Base-by-base conservation (phyloP, 2,888 invertebrate species). In the Megastigmus dorsalis region DNA sequence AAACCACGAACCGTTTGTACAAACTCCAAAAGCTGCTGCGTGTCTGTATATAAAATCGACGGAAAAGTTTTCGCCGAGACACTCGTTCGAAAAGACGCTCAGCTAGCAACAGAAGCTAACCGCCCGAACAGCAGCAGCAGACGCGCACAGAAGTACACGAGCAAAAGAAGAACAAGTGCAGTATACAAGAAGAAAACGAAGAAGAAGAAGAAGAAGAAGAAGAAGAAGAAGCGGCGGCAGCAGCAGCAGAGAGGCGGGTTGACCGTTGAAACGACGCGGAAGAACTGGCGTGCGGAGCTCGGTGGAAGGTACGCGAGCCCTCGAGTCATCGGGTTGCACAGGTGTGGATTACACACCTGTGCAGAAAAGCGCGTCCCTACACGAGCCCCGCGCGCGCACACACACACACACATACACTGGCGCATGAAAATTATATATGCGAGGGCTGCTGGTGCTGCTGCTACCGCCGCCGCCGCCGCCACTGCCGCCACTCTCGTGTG, bases 281-380 rank as follows among this genome's bases (percentile, higher is more conserved):
- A 50, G 41, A 67, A 75, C 67, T 63, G 71, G 20, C 43, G 43
- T 20, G 59, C 41, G n/a, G 7, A 20, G 30, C 2, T 48, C 45
- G 59, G 43, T 7, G 30, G 13, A 18, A 26, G 6, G 26, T n/a
- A n/a, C 15, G 28, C 41, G 23, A 30, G 13, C 18, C 13, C 41
- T 6, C 57, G 41, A 55, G 50, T 76, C 65, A 48, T 41, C 66
- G 60, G 41, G 55, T 63, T 43, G 43, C 30, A 60, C 75, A 72
- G 68, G 60, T 73, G 73, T 48, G 70, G 54, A 73, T 62, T 63
- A 50, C 70, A 62, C 70, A 70, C 60, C 73, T 67, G 67, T 63
- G 68, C 63, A 50, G 74, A 74, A 74, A 68, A 74, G 74, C 63
- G 48, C 62, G 55, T 36, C 52, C 28, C 20, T 36, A 10, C 0